Percentiles rank a stretch among this genome's conserved stretches.
These are phyloP conservation scores for Aurelia sp. DNA, from an alignment of 30 jellyfish, hydroid and myxozoan species.

Conservation along the genomic window DNA sequence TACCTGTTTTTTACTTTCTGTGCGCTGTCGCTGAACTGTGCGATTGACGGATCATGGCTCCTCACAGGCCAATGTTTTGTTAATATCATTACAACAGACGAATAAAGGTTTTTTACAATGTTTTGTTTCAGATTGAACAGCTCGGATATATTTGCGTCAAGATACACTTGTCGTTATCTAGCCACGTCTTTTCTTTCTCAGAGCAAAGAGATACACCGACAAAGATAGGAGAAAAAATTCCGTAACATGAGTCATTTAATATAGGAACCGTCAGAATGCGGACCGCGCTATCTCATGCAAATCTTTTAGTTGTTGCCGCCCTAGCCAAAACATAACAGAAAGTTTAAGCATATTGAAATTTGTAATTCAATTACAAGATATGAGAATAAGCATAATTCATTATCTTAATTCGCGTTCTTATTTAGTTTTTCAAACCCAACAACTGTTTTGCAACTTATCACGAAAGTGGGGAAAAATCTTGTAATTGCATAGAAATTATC, in stretches of 20 bases:
- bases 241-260: slow-evolving; percentile 32
- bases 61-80: neutral
- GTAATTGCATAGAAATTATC: slow-evolving; percentile 61
- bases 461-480: slow-evolving; percentile 66
- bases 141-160: slow-evolving; percentile 19
- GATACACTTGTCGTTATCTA: slow-evolving; percentile 42
- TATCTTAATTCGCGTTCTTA: slow-evolving; percentile 76
- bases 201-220: slow-evolving; percentile 82
- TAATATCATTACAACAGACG: neutral
- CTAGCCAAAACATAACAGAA: slow-evolving; percentile 82
- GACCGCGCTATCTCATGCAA: slow-evolving; percentile 39
- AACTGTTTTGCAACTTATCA: slow-evolving; percentile 61
- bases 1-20: neutral
- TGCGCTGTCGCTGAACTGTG: neutral
- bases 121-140: neutral
- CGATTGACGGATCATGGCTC: neutral
- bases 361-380: slow-evolving; percentile 66
- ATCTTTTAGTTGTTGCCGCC: slow-evolving; percentile 75
- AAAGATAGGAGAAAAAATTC: slow-evolving; percentile 49
- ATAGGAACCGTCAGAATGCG: slow-evolving; percentile 33
- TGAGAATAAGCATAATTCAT: slow-evolving; percentile 76
- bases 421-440: slow-evolving; percentile 59
- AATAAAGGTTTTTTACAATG: neutral
- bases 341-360: slow-evolving; percentile 72
- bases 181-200: slow-evolving; percentile 62